Percentiles rank a stretch among this genome's conserved stretches.
Conservation (phyloP, 2,888 invertebrate species). For the Clitarchus hookeri region DNA sequence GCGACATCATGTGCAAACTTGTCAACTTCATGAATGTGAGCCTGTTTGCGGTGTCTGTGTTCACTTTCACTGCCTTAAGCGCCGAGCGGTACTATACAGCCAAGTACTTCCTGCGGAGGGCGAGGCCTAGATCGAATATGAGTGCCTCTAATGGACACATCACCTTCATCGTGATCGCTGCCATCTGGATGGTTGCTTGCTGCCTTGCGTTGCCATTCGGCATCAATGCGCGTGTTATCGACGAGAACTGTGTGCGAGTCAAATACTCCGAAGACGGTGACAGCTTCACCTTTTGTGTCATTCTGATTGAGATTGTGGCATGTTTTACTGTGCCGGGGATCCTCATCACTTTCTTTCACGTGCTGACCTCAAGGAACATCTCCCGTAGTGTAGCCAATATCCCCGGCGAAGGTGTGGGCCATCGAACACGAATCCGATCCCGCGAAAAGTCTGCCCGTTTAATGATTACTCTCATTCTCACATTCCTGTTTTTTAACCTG, state of each 20-base stretch:
- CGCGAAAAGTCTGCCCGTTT: neutral
- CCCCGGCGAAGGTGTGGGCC: neutral
- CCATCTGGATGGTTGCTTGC: neutral
- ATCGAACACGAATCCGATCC: neutral
- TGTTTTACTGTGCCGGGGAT: neutral
- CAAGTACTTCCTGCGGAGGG: neutral
- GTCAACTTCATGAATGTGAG: constrained; percentile 17
- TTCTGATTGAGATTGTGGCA: neutral
- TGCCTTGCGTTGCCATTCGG: neutral
- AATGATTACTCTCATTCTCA: neutral
- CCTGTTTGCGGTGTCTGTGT: constrained; percentile 16
- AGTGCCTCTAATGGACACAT: neutral
- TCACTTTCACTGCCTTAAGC: neutral
- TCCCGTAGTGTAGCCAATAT: neutral
- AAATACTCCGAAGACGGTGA: constrained; percentile 24
- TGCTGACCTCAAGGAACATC: constrained; percentile 6
- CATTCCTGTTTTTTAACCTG: neutral
- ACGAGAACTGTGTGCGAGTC: neutral
- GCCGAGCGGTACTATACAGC: constrained; percentile 12
- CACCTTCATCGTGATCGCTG: neutral
- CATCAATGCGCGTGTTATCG: neutral
- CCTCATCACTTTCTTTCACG: neutral
- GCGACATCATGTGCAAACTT: neutral
- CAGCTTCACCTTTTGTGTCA: constrained; percentile 3
- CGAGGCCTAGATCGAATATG: neutral